Percentiles rank a stretch among this genome's conserved stretches.
These are phyloP conservation scores for Notarius lentiginosus DNA, from an alignment of 2,113 vertebrate species.

Conservation along the genomic window DNA sequence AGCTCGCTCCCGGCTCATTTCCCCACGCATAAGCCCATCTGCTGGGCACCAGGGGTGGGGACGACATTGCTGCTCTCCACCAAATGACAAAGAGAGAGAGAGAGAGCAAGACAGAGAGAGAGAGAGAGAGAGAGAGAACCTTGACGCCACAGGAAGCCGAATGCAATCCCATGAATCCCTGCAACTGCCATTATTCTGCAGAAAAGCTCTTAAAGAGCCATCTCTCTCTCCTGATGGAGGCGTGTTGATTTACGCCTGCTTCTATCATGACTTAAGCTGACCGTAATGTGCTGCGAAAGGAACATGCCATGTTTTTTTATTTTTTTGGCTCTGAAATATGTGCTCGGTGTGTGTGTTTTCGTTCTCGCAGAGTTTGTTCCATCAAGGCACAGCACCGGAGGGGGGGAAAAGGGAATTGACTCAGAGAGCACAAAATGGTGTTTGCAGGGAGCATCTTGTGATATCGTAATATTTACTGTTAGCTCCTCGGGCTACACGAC, in stretches of 20 bases:
- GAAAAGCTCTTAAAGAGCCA: conserved; percentile 71
- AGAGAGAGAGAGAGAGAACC: conserved; percentile 49
- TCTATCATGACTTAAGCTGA: conserved; percentile 70
- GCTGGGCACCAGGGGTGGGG: conserved; percentile 76
- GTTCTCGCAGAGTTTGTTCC: conserved; percentile 56
- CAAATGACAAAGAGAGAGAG: conserved; percentile 67
- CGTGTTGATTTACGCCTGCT: conserved; percentile 71
- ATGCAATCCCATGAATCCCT: conserved; percentile 74
- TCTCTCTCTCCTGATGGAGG: conserved; percentile 60
- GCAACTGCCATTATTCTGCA: conserved; percentile 69
- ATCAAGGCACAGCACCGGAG: conserved; percentile 62
- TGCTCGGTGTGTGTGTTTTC: conserved; percentile 41
- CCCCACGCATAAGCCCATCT: conserved; percentile 79
- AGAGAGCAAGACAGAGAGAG: background rate
- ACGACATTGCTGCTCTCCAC: conserved; percentile 69
- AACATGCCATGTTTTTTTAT: conserved; percentile 41
- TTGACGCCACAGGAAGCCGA: conserved; percentile 71
- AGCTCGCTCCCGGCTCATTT: conserved; percentile 75
- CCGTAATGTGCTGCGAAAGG: conserved; percentile 66
- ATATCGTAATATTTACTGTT: conserved; percentile 79
- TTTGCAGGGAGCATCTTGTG: conserved; percentile 76
- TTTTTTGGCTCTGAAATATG: conserved; percentile 54
- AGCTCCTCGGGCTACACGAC: conserved; percentile 76
- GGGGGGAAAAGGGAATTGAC: conserved; percentile 64
- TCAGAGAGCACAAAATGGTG: conserved; percentile 69